Conservation (phyloP, 2,113 vertebrate genomes). For the Lasiurus borealis region DNA sequence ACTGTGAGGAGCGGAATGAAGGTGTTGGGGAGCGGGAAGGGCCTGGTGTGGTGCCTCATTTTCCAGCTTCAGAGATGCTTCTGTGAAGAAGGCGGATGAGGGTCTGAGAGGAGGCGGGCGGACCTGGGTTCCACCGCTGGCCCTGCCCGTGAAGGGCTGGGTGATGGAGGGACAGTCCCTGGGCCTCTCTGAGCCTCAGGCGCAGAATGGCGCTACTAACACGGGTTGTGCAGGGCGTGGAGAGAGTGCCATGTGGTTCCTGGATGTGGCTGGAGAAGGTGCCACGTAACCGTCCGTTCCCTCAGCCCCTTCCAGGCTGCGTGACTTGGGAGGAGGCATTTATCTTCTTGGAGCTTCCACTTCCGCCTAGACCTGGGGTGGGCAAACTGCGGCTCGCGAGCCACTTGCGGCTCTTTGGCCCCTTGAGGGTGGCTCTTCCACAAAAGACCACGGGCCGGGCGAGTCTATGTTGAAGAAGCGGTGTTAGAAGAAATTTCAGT, state of each 20-base stretch:
- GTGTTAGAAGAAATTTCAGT: too few species aligned
- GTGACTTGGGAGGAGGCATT: neutral
- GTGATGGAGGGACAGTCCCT: neutral
- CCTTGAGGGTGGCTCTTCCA: too few species aligned
- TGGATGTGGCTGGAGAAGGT: neutral
- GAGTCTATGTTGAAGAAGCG: too few species aligned
- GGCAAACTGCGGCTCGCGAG: too few species aligned
- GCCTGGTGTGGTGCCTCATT: neutral
- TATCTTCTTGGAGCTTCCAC: neutral
- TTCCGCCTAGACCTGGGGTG: neutral
- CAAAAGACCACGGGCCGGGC: too few species aligned
- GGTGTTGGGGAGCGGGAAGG: neutral
- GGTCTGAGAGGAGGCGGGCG: neutral
- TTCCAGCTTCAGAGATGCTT: too few species aligned
- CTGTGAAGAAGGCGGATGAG: neutral
- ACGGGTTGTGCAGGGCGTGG: neutral
- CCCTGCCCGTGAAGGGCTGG: neutral
- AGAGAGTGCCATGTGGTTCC: neutral
- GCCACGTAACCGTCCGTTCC: neutral
- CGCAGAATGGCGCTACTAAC: neutral
- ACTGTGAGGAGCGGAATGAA: neutral
- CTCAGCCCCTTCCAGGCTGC: neutral
- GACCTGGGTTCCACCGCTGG: neutral
- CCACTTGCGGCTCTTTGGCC: too few species aligned
- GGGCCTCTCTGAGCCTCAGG: neutral